A percentile compares a stretch with the other conserved stretches of the same genome.
These are phyloP conservation scores for Cloeon dipterum DNA, from an alignment of 2,888 invertebrate species.

Conservation along the genomic window DNA sequence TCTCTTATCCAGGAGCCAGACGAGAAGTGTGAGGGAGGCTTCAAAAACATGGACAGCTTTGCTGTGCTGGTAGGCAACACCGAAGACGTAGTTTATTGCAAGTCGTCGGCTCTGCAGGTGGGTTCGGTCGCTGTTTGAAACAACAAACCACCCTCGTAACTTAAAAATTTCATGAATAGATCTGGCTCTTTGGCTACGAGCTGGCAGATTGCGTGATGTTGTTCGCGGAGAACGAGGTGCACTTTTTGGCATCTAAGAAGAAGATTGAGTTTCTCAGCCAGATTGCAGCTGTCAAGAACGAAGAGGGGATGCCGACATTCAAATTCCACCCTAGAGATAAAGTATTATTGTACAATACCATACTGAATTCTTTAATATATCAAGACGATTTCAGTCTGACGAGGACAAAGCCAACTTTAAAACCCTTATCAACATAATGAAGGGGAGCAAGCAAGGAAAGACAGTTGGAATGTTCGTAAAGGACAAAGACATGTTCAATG, in stretches of 20 bases:
- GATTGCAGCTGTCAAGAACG: constrained; percentile 58
- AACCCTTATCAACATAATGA: constrained; percentile 52
- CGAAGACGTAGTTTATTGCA: constrained; percentile 89
- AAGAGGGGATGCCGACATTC: constrained; percentile 58
- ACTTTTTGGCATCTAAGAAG: constrained; percentile 88
- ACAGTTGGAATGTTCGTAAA: constrained; percentile 74
- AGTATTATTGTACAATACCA: constrained; percentile 27
- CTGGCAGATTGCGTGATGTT: constrained; percentile 89
- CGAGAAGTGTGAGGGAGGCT: background rate
- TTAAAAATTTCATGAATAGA: constrained; percentile 31
- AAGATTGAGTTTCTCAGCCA: constrained; percentile 91
- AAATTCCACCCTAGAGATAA: constrained; percentile 76
- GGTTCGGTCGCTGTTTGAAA: constrained; percentile 3
- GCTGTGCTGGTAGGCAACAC: constrained; percentile 39
- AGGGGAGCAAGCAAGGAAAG: constrained; percentile 72
- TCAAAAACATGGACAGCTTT: background rate
- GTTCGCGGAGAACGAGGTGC: constrained; percentile 61
- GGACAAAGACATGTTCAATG: too few species aligned
- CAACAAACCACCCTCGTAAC: too few species aligned
- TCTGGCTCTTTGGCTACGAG: constrained; percentile 94
- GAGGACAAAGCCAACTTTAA: constrained; percentile 68
- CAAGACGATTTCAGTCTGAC: constrained; percentile 33
- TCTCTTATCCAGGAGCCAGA: background rate
- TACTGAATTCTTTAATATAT: background rate
- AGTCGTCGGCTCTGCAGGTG: constrained; percentile 86